Percentiles rank a stretch among this genome's conserved stretches.
Conservation (phyloP, 1,140 invertebrate species). For the Diachasmimorpha longicaudata region DNA sequence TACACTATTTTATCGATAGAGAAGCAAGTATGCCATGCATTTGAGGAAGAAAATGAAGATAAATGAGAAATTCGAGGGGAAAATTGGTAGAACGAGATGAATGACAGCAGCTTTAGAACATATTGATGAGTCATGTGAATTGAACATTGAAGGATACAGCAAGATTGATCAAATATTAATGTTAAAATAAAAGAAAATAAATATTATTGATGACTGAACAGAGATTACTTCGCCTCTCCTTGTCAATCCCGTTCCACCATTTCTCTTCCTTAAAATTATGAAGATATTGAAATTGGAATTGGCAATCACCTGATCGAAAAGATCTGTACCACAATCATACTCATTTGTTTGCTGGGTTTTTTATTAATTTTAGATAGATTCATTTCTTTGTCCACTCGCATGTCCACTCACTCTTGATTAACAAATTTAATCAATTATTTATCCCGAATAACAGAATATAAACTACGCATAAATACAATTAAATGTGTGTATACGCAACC, state of each 20-base stretch:
- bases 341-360: neutral
- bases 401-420: slow-evolving; percentile 8
- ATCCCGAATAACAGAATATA: slow-evolving; percentile 8
- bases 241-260: no score
- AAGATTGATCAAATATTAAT: no score
- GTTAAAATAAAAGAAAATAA: no score
- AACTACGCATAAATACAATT: neutral
- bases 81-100: no score
- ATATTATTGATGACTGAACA: no score
- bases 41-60: neutral
- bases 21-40: neutral
- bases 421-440: neutral
- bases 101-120: no score
- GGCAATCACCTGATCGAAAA: neutral
- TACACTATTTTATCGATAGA: neutral
- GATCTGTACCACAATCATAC: no score
- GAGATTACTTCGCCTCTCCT: no score
- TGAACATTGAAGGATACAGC: no score
- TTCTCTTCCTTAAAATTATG: no score
- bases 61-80: neutral
- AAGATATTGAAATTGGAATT: neutral
- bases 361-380: slow-evolving; percentile 22
- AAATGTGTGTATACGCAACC: neutral
- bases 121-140: no score
- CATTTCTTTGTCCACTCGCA: neutral